Evolutionary conservation across 2,797 vertebrate genomes (phyloP), one percentile per base, ranked within the genome.

Genomic region (Ataeniobius toweri): DNA sequence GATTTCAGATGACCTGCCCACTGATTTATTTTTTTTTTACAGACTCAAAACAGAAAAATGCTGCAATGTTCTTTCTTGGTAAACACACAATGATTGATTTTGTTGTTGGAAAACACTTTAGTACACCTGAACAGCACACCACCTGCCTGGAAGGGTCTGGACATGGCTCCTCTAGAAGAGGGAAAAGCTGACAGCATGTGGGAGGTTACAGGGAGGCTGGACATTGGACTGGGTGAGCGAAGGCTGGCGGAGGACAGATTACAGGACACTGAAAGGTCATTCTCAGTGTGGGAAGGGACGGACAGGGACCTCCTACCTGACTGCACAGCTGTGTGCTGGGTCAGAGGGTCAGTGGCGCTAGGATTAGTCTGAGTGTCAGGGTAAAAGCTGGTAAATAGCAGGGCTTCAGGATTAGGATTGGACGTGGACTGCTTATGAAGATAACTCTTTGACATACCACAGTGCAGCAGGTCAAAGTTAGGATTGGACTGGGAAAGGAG

Each of bases 101-200:
- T 55, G 77, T 83, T 59, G n/a, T 44, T 61, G 72, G 50, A 70
- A 71, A 78, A 72, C 48, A 31, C 18, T 71, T 48, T 9, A 56
- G 63, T 58, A 44, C 26, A 75, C 53, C 78, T 78, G 16, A 84
- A 56, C 58, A 71, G 71, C 44, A 76, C 59, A 78, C 73, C 83
- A 93, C 92, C 91, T 93, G 93, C 92, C 93, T 93, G 87, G 44
- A 90, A 72, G 16, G 80, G 73, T 83, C 74, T 85, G 81, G 84
- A 86, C 73, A 69, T 24, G 76, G 72, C 41, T 82, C 85, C 83
- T 76, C 89, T 72, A 71, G 79, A 76, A 80, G 58, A 87, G 50
- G 72, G 58, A 41, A 56, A 55, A 20, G 75, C 3, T 55, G 63
- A 79, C 73, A 76, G 48, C 50, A 24, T 55, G 55, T 59, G 67